Evolutionary conservation across 1,140 invertebrate species (phyloP), one percentile per base, ranked within the genome.

Genomic region (Diprion similis): DNA sequence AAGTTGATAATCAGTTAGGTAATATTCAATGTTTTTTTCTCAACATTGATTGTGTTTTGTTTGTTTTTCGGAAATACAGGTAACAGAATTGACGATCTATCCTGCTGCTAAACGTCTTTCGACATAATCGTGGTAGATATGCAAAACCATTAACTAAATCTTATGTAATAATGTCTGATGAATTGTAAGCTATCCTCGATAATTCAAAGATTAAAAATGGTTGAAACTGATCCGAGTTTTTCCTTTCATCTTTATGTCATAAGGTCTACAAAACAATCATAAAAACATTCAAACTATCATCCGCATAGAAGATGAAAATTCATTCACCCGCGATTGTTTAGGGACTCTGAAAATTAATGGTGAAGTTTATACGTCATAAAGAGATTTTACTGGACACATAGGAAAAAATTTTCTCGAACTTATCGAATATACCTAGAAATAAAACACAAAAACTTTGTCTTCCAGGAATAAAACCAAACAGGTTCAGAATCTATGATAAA

Each of bases 101-200:
- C 51, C 51, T 9, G 51, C n/a, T 91, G 91, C 11, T 17, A 17
- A 59, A 59, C 51, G 9, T 17, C n/a, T 59, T 0, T 59, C n/a
- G n/a, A 15, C n/a, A 59, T 6, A 13, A 15, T 13, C n/a, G 51
- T 6, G 51, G 4, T 37, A 37, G 24, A 9, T 59, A 15, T 17
- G 11, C 7, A 59, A 13, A 59, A 15, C n/a, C n/a, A 15, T 17
- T 59, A 4, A 59, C 51, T 13, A 59, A 59, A 13, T 9, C 6
- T 37, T 37, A 37, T 59, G 4, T 15, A 59, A 59, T 17, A 17
- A 8, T 15, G 11, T 59, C 0, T 6, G 6, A 17, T 17, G 8
- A 13, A 59, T 13, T 59, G n/a, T 59, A 17, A 59, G 11, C 11
- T 15, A 59, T 15, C 9, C 51, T 17, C 11, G n/a, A 59, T 15